Evolutionary conservation across 1,140 invertebrate genomes (phyloP).

Genomic region (Belonocnema kinseyi): DNA sequence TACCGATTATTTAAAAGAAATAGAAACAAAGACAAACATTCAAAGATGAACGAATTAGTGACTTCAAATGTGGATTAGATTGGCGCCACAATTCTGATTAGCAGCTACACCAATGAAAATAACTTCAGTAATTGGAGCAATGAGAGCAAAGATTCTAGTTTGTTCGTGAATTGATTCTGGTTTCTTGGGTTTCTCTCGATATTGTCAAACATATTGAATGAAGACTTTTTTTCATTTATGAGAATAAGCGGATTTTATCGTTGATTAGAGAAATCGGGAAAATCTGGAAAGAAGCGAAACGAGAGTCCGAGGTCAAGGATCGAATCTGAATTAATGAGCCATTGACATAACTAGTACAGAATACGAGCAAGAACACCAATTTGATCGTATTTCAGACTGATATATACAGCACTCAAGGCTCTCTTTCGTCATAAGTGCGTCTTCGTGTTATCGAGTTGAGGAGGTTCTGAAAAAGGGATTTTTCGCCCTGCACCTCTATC

Average conservation of each 20-base stretch:
- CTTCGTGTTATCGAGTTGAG: slow-evolving; percentile 13
- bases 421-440: slow-evolving; percentile 15
- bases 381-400: slow-evolving; percentile 24
- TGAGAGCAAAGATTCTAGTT: too few relatives aligned
- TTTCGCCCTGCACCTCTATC: neutral
- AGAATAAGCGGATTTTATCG: slow-evolving; percentile 1
- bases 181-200: neutral
- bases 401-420: slow-evolving; percentile 8
- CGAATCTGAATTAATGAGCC: slow-evolving; percentile 28
- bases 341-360: slow-evolving; percentile 1
- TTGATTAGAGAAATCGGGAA: neutral
- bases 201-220: neutral
- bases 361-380: slow-evolving; percentile 16
- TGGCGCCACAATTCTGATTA: too few relatives aligned
- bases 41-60: too few relatives aligned
- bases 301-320: slow-evolving; percentile 28
- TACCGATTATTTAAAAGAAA: neutral
- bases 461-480: slow-evolving; percentile 21
- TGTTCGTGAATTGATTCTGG: too few relatives aligned
- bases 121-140: too few relatives aligned
- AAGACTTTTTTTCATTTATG: neutral
- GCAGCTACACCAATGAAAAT: too few relatives aligned
- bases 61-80: too few relatives aligned
- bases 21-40: neutral
- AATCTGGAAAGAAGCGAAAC: slow-evolving; percentile 28